phyloP scores from a whole-genome alignment of 2,888 invertebrate genomes.

The Branchipolynoe longqiensis region DNA sequence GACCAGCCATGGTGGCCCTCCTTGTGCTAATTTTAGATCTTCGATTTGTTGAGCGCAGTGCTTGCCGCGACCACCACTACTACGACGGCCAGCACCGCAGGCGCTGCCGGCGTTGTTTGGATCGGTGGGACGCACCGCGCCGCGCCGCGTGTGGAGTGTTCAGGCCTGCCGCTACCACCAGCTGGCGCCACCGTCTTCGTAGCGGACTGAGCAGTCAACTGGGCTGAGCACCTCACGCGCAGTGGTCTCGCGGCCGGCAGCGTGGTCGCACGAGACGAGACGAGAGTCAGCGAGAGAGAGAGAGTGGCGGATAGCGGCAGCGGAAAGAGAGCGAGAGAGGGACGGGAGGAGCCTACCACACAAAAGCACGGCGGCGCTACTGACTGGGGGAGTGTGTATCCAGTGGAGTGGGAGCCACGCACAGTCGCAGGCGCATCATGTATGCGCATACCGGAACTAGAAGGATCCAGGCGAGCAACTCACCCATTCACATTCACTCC shows the following conservation, averaged over 20 bases:
- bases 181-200: not conserved
- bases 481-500: too few relatives aligned
- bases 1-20: slow-evolving; percentile 14
- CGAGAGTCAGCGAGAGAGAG: not conserved
- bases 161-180: too few relatives aligned
- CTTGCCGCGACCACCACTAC: not conserved
- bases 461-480: too few relatives aligned
- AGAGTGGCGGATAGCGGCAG: slow-evolving; percentile 5
- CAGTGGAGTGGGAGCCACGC: too few relatives aligned
- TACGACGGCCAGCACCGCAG: not conserved
- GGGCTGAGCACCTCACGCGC: not conserved
- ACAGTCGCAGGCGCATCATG: too few relatives aligned
- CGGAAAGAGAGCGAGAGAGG: not conserved
- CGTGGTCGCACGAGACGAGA: too few relatives aligned
- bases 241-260: slow-evolving; percentile 9
- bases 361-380: too few relatives aligned
- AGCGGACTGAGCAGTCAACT: not conserved
- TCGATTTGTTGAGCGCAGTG: slow-evolving; percentile 36
- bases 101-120: not conserved
- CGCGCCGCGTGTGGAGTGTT: not conserved
- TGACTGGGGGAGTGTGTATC: too few relatives aligned
- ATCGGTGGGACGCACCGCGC: not conserved
- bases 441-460: too few relatives aligned
- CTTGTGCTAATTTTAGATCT: slow-evolving; percentile 47
- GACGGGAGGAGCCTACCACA: not conserved